Evolutionary conservation across 64 coral and sea anemone species (phyloP), one percentile per base, ranked within the genome.

Genomic region (Montipora cactus): DNA sequence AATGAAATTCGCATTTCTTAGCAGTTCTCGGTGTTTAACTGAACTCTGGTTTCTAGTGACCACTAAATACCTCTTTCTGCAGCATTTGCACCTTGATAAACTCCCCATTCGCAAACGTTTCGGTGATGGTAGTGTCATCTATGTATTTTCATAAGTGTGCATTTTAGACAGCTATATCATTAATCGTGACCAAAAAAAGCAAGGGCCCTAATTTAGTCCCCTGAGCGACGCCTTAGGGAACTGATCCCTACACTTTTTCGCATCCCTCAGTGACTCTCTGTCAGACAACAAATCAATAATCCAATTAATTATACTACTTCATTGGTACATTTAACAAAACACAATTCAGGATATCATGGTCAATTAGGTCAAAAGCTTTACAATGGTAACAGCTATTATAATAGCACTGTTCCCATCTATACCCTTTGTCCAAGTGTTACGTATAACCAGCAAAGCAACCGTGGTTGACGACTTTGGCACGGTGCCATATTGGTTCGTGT

Each of bases 191-290:
- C 8, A 74, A 12, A 88, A 88, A 88, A 13, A 75, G 49, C 67
- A 15, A 75, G 12, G 86, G 64, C 13, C 86, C 86, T 44, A 88
- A 44, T 76, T 88, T 28, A 21, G n/a, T 88, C 28, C 18, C 47
- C 37, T 57, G 25, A 47, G 14, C 21, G 22, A 78, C 75, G 22
- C 75, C 75, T 3, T 11, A 20, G 75, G 75, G 7, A 48, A 78
- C 75, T 78, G 75, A 48, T 44, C 10, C 75, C 75, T 21, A 78
- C 9, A 15, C 9, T 12, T 11, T 15, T 25, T 14, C 22, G 20
- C 75, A 78, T 25, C 75, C 75, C 75, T 78, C 21, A 21, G 10
- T 78, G 46, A 78, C 21, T 78, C 75, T 1, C 37, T 37, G 37
- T 37, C 37, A 37, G 37, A 37, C 2, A 37, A 37, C 37, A 37